phyloP scores from a whole-genome alignment of 2,113 vertebrate genomes.

The Heptranchias perlo region DNA sequence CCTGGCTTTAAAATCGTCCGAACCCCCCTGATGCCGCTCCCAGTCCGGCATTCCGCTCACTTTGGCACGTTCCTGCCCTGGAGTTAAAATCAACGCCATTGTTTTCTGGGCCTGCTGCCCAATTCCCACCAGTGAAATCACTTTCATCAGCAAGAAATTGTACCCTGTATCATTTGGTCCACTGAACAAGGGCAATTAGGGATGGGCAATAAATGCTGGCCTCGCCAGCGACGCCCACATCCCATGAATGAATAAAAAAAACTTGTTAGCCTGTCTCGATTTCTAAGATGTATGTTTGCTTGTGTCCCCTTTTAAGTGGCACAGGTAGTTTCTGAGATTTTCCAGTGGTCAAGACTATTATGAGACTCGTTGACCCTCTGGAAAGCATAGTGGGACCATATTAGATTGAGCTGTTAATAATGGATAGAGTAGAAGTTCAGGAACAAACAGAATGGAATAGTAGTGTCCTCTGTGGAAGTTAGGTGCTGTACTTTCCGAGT shows the following conservation, averaged over 20 bases:
- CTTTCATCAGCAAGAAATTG: neutral
- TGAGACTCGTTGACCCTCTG: neutral
- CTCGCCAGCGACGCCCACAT: no score
- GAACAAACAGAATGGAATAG: neutral
- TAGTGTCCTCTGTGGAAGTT: neutral
- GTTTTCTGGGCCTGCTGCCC: neutral
- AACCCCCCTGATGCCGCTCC: no score
- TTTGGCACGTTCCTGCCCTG: no score
- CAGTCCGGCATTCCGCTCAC: no score
- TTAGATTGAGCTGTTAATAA: neutral
- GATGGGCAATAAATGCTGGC: no score
- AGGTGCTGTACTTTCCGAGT: neutral
- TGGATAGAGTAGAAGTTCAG: neutral
- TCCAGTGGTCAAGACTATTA: neutral
- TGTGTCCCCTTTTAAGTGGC: neutral
- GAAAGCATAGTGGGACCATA: neutral
- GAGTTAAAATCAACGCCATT: no score
- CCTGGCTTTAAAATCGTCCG: no score
- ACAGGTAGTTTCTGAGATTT: neutral
- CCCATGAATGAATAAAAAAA: no score
- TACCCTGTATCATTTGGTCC: neutral
- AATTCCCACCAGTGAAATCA: neutral
- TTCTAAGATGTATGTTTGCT: neutral
- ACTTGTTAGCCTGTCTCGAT: neutral
- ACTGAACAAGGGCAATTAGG: no score